These are phyloP conservation scores for Eilema caniola DNA, from an alignment of 2,888 invertebrate genomes.

Conservation along the genomic window DNA sequence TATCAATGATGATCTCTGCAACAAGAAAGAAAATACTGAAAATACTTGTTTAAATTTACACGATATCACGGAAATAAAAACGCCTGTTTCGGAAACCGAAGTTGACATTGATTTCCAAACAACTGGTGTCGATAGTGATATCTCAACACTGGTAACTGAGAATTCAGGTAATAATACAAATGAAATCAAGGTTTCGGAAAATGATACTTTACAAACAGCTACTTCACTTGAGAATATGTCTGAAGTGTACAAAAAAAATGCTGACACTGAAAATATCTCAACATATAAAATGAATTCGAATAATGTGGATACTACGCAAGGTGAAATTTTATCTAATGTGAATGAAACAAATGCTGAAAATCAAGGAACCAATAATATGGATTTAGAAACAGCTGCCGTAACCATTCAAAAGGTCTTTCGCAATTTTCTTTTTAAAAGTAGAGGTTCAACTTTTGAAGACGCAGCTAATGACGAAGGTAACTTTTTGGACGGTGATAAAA, in stretches of 20 bases:
- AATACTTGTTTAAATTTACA: too few relatives aligned
- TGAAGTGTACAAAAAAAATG: slow-evolving; percentile 13
- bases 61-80: neutral
- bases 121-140: slow-evolving; percentile 28
- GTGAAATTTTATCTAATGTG: slow-evolving; percentile 15
- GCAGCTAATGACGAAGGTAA: slow-evolving; percentile 64
- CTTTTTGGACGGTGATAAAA: slow-evolving; percentile 63
- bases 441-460: slow-evolving; percentile 78
- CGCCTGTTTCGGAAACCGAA: neutral
- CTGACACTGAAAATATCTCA: slow-evolving; percentile 16
- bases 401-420: slow-evolving; percentile 88
- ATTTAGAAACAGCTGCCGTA: slow-evolving; percentile 83
- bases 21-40: neutral
- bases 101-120: slow-evolving; percentile 6
- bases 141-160: slow-evolving; percentile 33
- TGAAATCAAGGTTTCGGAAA: slow-evolving; percentile 5
- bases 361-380: slow-evolving; percentile 65
- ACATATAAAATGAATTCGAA: neutral
- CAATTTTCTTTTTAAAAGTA: slow-evolving; percentile 80
- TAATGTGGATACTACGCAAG: slow-evolving; percentile 6
- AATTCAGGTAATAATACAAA: slow-evolving; percentile 23
- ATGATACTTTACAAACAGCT: neutral
- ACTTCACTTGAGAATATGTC: neutral
- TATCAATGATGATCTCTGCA: neutral
- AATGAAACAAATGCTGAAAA: slow-evolving; percentile 21